Evolutionary conservation across 2,797 vertebrate genomes (phyloP).

Genomic region (Bucorvus abyssinicus): DNA sequence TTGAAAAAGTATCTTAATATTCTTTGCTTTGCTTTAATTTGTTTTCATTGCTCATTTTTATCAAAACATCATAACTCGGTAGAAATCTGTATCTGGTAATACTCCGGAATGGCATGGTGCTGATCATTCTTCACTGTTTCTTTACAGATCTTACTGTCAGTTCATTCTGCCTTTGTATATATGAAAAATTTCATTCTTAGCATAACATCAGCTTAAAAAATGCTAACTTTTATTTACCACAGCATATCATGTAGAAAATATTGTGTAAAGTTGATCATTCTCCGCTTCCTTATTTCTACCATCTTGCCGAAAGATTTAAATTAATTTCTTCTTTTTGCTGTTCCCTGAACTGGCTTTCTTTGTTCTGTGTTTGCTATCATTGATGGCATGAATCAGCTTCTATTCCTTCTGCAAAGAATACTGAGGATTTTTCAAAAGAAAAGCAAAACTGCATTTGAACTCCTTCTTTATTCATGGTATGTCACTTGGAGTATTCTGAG

Average conservation of each 20-base stretch:
- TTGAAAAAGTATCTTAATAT: background rate
- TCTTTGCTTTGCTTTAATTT: background rate
- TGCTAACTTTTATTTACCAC: background rate
- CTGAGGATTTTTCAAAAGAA: conserved; percentile 54
- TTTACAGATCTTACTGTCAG: background rate
- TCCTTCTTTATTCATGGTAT: conserved; percentile 42
- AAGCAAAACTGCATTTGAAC: conserved; percentile 48
- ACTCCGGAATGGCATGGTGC: background rate
- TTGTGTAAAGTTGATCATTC: background rate
- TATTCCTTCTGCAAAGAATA: conserved; percentile 41
- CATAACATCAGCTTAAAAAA: background rate
- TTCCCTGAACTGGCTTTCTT: conserved; percentile 39
- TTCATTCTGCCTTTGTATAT: background rate
- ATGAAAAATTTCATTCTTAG: background rate
- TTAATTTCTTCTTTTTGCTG: conserved; percentile 25
- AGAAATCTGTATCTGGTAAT: background rate
- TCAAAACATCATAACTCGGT: background rate
- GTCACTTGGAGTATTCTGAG: background rate
- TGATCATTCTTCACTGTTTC: background rate
- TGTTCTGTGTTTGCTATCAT: conserved; percentile 37
- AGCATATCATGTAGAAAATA: background rate
- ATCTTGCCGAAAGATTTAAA: conserved; percentile 4
- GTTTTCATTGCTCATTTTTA: background rate
- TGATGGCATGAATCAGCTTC: conserved; percentile 38
- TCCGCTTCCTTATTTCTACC: background rate